Evolutionary conservation across 92 coral and sea anemone genomes (phyloP).

Genomic region (Chrysogorgia sp.): DNA sequence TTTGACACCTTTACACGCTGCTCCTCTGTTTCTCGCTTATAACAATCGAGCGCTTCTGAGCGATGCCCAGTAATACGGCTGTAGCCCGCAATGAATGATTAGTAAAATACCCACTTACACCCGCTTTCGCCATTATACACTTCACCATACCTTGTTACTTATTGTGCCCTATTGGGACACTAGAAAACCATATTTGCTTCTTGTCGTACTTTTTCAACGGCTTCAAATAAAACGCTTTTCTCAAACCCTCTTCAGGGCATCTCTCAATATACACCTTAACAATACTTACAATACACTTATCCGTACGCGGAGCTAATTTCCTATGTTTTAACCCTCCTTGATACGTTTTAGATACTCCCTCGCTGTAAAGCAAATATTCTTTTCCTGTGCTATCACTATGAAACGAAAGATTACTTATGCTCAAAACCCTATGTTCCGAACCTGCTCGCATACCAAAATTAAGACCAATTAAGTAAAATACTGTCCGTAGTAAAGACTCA

Average conservation of each 20-base stretch:
- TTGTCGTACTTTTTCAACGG: conserved; percentile 2
- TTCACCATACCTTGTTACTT: conserved; percentile 38
- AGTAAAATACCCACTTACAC: neutral
- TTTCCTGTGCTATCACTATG: too few species aligned
- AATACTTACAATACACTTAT: conserved; percentile 3
- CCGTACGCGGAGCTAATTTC: neutral
- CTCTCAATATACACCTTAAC: conserved; percentile 4
- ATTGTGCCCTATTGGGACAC: conserved; percentile 31
- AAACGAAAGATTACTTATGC: neutral
- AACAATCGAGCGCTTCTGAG: conserved; percentile 36
- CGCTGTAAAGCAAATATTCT: too few species aligned
- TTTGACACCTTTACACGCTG: conserved; percentile 8
- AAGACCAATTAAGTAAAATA: conserved; percentile 4
- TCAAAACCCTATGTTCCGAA: neutral
- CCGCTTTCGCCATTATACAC: neutral
- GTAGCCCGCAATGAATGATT: neutral
- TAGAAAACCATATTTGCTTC: conserved; percentile 1
- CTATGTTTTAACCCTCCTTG: too few species aligned
- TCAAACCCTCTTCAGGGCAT: too few species aligned
- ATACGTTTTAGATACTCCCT: too few species aligned
- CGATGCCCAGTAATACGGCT: conserved; percentile 46
- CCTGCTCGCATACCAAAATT: neutral
- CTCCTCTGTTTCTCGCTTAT: conserved; percentile 36
- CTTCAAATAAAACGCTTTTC: too few species aligned
- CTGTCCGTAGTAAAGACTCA: conserved; percentile 3